A percentile compares a stretch with the other conserved stretches of the same genome.
These are phyloP conservation scores for Antennarius maculatus DNA, from an alignment of 2,797 vertebrate species.

Conservation along the genomic window DNA sequence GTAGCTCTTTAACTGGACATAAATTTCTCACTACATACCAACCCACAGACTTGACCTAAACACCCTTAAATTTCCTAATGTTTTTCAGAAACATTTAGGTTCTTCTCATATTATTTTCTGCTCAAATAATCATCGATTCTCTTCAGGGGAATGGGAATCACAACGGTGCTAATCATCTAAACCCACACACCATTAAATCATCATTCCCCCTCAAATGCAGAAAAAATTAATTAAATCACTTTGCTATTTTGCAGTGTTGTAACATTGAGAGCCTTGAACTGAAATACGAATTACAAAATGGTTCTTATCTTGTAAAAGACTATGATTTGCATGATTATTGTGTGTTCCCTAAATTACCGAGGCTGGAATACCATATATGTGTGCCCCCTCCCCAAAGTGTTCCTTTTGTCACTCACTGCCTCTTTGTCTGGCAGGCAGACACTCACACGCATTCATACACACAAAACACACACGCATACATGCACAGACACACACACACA, in stretches of 20 bases:
- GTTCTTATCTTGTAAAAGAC: conserved; percentile 63
- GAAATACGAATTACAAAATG: conserved; percentile 43
- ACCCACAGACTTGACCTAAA: too few relatives aligned
- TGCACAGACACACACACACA: conserved; percentile 19
- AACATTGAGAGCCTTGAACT: conserved; percentile 27
- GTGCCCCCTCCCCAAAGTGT: conserved; percentile 33
- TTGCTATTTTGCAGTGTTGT: conserved; percentile 13
- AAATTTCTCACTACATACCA: too few relatives aligned
- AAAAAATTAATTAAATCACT: not conserved
- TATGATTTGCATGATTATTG: conserved; percentile 62
- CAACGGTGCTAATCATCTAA: not conserved
- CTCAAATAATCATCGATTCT: not conserved
- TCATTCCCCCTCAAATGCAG: not conserved
- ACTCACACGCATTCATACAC: conserved; percentile 21
- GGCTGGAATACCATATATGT: conserved; percentile 48
- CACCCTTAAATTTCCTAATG: too few relatives aligned
- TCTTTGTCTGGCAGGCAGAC: conserved; percentile 39
- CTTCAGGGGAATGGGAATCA: too few relatives aligned
- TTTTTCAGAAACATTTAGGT: not conserved
- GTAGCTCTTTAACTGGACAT: too few relatives aligned
- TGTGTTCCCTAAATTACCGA: conserved; percentile 46
- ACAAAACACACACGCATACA: conserved; percentile 21
- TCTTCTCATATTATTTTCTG: not conserved
- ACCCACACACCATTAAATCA: not conserved
- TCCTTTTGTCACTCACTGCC: conserved; percentile 31